Percentiles rank a stretch among this genome's conserved stretches.
These are phyloP conservation scores for Gnathonemus echidnorhynchus DNA, from an alignment of 2,113 vertebrate species.

Conservation along the genomic window DNA sequence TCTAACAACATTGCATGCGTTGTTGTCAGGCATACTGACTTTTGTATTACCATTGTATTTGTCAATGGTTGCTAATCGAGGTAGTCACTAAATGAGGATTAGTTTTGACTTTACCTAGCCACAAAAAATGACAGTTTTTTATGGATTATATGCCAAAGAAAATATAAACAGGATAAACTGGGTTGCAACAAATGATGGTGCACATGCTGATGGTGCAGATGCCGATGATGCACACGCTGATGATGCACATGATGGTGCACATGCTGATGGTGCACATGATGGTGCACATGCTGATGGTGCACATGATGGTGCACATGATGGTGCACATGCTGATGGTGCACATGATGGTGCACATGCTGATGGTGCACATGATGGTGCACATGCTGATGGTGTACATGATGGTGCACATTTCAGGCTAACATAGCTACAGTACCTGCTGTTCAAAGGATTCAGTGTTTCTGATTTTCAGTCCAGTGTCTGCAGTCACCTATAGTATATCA, in stretches of 20 bases:
- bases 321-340: neutral
- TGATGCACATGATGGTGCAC: neutral
- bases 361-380: neutral
- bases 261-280: neutral
- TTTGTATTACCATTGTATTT: neutral
- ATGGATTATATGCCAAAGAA: neutral
- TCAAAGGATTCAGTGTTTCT: neutral
- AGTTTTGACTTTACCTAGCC: neutral
- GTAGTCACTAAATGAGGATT: neutral
- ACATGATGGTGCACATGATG: neutral
- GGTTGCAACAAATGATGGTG: neutral
- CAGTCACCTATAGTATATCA: neutral
- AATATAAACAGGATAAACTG: neutral
- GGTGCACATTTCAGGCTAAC: neutral
- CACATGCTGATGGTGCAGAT: neutral
- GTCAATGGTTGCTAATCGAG: neutral
- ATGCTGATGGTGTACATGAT: neutral
- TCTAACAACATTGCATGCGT: neutral
- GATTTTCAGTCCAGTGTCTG: neutral
- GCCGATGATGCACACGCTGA: no score
- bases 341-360: no score
- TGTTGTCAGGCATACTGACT: neutral
- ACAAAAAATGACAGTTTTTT: neutral
- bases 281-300: no score
- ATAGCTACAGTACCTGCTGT: neutral